Percentiles rank a stretch among this genome's conserved stretches.
Evolutionary conservation across 2,888 invertebrate species (phyloP).

Genomic region (Luperina testacea): DNA sequence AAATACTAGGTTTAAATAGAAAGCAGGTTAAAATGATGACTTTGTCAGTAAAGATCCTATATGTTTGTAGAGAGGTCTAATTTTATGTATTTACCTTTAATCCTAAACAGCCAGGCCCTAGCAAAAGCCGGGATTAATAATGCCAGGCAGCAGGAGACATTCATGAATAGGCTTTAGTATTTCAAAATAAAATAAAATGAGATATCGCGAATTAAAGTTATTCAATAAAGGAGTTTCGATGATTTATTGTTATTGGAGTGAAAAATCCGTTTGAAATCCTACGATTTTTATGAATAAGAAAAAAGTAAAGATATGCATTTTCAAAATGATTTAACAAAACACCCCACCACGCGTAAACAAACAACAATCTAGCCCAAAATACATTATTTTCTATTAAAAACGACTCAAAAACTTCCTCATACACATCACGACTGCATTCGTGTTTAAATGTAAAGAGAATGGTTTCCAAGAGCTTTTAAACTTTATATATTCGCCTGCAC

Average conservation of each 20-base stretch:
- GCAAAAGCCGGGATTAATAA: slow-evolving; percentile 11
- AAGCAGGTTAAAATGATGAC: neutral
- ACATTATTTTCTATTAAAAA: slow-evolving; percentile 31
- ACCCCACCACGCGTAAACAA: neutral
- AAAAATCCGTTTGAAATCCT: neutral
- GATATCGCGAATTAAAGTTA: neutral
- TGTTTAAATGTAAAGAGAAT: slow-evolving; percentile 58
- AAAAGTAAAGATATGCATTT: neutral
- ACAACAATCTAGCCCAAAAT: slow-evolving; percentile 19
- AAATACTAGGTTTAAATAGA: no score
- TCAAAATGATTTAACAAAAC: neutral
- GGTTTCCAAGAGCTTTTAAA: slow-evolving; percentile 62
- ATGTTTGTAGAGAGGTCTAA: neutral
- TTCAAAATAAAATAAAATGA: slow-evolving; percentile 12
- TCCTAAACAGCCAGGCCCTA: neutral
- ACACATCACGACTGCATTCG: slow-evolving; percentile 42
- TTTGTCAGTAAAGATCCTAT: neutral
- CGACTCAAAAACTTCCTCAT: slow-evolving; percentile 40
- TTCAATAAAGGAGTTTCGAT: neutral
- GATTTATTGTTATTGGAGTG: no score
- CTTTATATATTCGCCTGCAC: slow-evolving; percentile 43
- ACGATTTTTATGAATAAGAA: neutral
- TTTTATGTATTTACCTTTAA: neutral
- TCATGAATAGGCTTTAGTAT: slow-evolving; percentile 18
- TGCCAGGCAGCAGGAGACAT: neutral